Evolutionary conservation across 2,888 invertebrate genomes (phyloP).

Genomic region (Nomada goodeniana): DNA sequence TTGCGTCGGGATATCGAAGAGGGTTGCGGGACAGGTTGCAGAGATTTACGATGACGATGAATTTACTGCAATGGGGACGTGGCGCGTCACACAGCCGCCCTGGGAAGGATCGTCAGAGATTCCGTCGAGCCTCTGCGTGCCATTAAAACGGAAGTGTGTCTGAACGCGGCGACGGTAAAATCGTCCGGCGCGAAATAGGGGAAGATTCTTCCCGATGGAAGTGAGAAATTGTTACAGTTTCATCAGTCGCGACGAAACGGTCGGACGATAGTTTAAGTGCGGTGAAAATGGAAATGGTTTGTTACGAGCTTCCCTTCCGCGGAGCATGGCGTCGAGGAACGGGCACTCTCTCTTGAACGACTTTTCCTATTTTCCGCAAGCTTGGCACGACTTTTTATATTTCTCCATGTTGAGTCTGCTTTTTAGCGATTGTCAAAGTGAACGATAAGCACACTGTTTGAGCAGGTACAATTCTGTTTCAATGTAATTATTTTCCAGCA

Average conservation of each 20-base stretch:
- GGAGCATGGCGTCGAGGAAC: neutral
- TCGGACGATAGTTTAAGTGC: neutral
- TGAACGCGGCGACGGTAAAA: constrained; percentile 20
- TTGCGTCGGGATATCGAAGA: constrained; percentile 54
- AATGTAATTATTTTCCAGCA: too few species aligned
- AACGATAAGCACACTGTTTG: too few species aligned
- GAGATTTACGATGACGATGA: constrained; percentile 67
- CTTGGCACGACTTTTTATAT: too few species aligned
- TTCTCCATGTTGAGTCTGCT: too few species aligned
- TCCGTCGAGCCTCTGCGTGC: constrained; percentile 44
- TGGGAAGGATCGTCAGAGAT: constrained; percentile 44
- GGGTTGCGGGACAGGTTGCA: constrained; percentile 33
- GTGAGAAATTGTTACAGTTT: constrained; percentile 30
- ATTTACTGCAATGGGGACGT: constrained; percentile 58
- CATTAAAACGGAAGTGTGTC: constrained; percentile 52
- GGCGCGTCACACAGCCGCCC: constrained; percentile 31
- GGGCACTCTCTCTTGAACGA: too few species aligned
- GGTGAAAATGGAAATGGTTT: neutral
- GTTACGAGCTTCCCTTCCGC: neutral
- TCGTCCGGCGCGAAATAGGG: neutral
- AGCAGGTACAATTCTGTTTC: too few species aligned
- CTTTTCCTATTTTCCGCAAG: too few species aligned
- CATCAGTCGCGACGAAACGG: constrained; percentile 1
- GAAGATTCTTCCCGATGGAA: neutral
- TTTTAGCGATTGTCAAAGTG: too few species aligned